Evolutionary conservation across 2,888 invertebrate genomes (phyloP).

Genomic region (Lasiommata megera): DNA sequence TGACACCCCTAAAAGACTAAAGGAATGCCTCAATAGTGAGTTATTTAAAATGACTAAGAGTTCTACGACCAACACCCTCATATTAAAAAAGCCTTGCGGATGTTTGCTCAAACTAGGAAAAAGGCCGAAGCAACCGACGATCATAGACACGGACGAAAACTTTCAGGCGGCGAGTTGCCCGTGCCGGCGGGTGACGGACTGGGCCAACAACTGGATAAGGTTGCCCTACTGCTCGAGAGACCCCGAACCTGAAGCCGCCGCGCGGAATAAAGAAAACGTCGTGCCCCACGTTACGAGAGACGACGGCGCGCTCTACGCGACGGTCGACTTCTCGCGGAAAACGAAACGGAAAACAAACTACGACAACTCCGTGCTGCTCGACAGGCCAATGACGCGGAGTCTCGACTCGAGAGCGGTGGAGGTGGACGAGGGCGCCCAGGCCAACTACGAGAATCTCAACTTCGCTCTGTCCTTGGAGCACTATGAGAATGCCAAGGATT

Average conservation of each 20-base stretch:
- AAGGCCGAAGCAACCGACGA: constrained; percentile 53
- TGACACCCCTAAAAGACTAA: constrained; percentile 87
- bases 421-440: constrained; percentile 64
- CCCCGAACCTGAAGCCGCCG: constrained; percentile 46
- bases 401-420: constrained; percentile 31
- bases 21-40: constrained; percentile 83
- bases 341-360: constrained; percentile 68
- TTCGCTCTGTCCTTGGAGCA: constrained; percentile 89
- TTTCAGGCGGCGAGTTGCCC: constrained; percentile 71
- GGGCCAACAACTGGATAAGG: constrained; percentile 84
- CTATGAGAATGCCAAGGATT: constrained; percentile 89
- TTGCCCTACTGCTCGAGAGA: constrained; percentile 80
- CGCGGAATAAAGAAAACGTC: constrained; percentile 80
- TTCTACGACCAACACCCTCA: constrained; percentile 79
- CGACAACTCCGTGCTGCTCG: constrained; percentile 29
- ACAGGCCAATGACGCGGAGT: constrained; percentile 25
- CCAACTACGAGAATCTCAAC: constrained; percentile 87
- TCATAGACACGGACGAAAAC: constrained; percentile 62
- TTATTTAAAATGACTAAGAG: constrained; percentile 69
- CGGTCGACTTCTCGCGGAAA: constrained; percentile 85
- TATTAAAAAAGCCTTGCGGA: constrained; percentile 85
- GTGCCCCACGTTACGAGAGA: constrained; percentile 48
- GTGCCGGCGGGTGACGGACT: constrained; percentile 83
- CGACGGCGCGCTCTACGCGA: constrained; percentile 84
- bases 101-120: constrained; percentile 82